Conservation (phyloP, 2,113 vertebrate species). For the Chroicocephalus ridibundus region DNA sequence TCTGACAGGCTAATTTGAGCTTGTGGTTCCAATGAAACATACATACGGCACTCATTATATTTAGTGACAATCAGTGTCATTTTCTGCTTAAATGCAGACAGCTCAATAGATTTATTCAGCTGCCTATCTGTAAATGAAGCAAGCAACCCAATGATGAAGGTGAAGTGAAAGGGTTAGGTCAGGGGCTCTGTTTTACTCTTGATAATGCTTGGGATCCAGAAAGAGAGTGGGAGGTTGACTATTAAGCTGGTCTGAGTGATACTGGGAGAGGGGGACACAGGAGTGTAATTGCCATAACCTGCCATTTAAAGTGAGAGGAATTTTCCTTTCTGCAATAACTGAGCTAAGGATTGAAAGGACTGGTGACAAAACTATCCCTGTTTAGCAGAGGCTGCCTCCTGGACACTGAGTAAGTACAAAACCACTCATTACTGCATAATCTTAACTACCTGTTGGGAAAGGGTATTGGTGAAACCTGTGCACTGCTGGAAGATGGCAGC, state of each 20-base stretch:
- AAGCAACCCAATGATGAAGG: background rate
- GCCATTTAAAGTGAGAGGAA: background rate
- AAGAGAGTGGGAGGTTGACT: background rate
- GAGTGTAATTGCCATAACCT: background rate
- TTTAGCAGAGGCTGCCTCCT: background rate
- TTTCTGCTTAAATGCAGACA: constrained; percentile 63
- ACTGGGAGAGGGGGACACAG: background rate
- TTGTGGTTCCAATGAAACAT: constrained; percentile 63
- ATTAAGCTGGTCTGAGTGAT: background rate
- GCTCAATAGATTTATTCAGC: constrained; percentile 29
- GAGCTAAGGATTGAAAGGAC: background rate
- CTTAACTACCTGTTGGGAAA: background rate
- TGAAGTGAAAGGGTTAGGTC: background rate
- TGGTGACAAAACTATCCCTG: background rate
- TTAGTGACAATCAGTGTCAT: constrained; percentile 77
- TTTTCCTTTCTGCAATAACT: background rate
- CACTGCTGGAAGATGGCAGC: background rate
- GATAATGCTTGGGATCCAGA: background rate
- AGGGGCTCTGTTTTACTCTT: background rate
- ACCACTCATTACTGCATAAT: background rate
- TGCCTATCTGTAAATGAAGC: constrained; percentile 17
- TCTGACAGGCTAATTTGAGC: constrained; percentile 78
- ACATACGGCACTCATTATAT: constrained; percentile 61
- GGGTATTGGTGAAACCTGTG: background rate
- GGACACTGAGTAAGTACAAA: background rate